Conservation (phyloP, 2,113 vertebrate species). For the Ploceus nigricollis region DNA sequence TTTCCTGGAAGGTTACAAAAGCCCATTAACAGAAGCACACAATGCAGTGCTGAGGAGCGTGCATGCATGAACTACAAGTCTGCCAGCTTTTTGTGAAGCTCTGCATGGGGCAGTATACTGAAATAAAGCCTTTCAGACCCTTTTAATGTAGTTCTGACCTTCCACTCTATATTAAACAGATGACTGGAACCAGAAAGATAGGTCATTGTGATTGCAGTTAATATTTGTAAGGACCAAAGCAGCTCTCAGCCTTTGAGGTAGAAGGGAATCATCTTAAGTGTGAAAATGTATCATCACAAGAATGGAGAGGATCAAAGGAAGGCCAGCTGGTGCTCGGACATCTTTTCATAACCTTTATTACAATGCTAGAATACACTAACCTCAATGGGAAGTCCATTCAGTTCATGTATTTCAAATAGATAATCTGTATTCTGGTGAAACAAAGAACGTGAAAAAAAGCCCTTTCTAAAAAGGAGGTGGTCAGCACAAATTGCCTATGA, state of each 20-base stretch:
- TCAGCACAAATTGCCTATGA: conserved; percentile 57
- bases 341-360: conserved; percentile 68
- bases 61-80: conserved; percentile 69
- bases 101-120: conserved; percentile 57
- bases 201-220: conserved; percentile 64
- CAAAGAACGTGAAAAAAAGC: conserved; percentile 34
- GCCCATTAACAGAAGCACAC: conserved; percentile 47
- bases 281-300: conserved; percentile 67
- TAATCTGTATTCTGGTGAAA: conserved; percentile 56
- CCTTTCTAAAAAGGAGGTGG: conserved; percentile 27
- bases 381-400: conserved; percentile 65
- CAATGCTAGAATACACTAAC: conserved; percentile 64
- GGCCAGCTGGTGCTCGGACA: conserved; percentile 64
- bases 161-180: conserved; percentile 67
- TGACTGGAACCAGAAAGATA: conserved; percentile 69
- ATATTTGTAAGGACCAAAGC: conserved; percentile 69
- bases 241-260: conserved; percentile 64
- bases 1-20: conserved; percentile 65
- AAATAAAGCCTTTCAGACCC: conserved; percentile 61
- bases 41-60: conserved; percentile 64
- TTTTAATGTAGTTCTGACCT: conserved; percentile 63
- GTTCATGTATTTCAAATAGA: conserved; percentile 46
- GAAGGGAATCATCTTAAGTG: conserved; percentile 66
- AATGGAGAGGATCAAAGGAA: conserved; percentile 65
- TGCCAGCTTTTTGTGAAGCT: conserved; percentile 66